phyloP scores from a whole-genome alignment of 2,797 vertebrate species.

The Tapirus indicus region DNA sequence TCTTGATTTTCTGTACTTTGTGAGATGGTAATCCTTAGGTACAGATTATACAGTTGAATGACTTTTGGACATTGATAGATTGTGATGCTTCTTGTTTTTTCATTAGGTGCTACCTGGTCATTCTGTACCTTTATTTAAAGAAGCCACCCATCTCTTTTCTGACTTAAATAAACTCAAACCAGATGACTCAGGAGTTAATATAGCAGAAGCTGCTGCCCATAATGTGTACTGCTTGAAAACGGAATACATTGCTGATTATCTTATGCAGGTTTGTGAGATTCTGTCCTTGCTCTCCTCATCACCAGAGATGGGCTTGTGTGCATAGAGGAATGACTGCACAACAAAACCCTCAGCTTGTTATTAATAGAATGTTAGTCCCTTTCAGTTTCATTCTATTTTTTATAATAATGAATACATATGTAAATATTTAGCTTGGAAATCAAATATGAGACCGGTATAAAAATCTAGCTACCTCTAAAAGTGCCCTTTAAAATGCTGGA shows the following conservation, averaged over 20 bases:
- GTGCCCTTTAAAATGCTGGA: background rate
- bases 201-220: slow-evolving; percentile 91
- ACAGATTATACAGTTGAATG: background rate
- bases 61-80: background rate
- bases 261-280: slow-evolving; percentile 93
- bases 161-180: slow-evolving; percentile 95
- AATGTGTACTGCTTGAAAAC: slow-evolving; percentile 95
- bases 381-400: slow-evolving; percentile 4
- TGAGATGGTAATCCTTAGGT: background rate
- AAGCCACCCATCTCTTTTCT: slow-evolving; percentile 95
- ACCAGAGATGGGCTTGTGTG: background rate
- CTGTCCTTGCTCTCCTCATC: background rate
- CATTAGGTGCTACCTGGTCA: slow-evolving; percentile 93
- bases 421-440: slow-evolving; percentile 44
- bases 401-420: background rate
- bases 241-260: slow-evolving; percentile 98
- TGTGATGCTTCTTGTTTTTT: background rate
- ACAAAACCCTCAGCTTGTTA: background rate
- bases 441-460: background rate
- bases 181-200: slow-evolving; percentile 90
- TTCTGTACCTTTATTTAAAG: slow-evolving; percentile 91
- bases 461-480: background rate
- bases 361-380: background rate
- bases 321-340: background rate
- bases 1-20: slow-evolving; percentile 39